These are phyloP conservation scores for Limonius californicus DNA, from an alignment of 1,140 invertebrate species.

Conservation along the genomic window DNA sequence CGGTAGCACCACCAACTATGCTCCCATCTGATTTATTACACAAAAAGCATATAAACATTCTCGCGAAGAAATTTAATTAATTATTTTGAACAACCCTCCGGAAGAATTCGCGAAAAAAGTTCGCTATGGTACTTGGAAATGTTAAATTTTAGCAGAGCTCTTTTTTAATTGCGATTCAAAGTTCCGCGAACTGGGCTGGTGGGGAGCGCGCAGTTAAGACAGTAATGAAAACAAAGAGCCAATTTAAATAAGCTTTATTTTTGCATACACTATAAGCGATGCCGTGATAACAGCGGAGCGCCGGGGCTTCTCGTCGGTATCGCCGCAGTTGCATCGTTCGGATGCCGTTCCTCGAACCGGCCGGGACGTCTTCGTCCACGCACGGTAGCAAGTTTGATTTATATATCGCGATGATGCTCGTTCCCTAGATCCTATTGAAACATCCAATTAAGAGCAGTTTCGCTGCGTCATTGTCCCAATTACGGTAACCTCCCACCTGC, in stretches of 20 bases:
- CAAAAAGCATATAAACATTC: conserved; percentile 25
- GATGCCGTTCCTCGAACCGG: neutral
- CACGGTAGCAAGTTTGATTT: conserved; percentile 13
- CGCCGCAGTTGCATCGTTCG: neutral
- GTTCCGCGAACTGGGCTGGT: conserved; percentile 20
- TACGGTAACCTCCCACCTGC: conserved; percentile 11
- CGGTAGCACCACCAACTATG: conserved; percentile 1
- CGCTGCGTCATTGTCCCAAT: conserved; percentile 32
- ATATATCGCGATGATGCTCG: conserved; percentile 21
- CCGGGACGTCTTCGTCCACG: neutral
- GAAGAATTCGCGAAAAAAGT: conserved; percentile 29
- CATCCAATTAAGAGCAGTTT: conserved; percentile 30
- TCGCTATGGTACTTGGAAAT: conserved; percentile 26
- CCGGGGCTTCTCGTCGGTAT: neutral
- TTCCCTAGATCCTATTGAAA: conserved; percentile 26
- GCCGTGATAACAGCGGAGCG: conserved; percentile 1
- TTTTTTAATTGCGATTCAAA: conserved; percentile 25
- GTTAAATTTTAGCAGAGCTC: conserved; percentile 24
- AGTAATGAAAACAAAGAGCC: conserved; percentile 24
- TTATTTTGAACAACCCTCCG: conserved; percentile 27
- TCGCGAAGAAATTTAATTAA: conserved; percentile 32
- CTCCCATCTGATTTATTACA: conserved; percentile 20
- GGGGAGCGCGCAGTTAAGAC: conserved; percentile 18
- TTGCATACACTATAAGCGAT: conserved; percentile 14
- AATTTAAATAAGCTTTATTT: conserved; percentile 11